These are phyloP conservation scores for Parauchenoglanis ngamensis DNA, from an alignment of 2,797 vertebrate species.

Conservation along the genomic window DNA sequence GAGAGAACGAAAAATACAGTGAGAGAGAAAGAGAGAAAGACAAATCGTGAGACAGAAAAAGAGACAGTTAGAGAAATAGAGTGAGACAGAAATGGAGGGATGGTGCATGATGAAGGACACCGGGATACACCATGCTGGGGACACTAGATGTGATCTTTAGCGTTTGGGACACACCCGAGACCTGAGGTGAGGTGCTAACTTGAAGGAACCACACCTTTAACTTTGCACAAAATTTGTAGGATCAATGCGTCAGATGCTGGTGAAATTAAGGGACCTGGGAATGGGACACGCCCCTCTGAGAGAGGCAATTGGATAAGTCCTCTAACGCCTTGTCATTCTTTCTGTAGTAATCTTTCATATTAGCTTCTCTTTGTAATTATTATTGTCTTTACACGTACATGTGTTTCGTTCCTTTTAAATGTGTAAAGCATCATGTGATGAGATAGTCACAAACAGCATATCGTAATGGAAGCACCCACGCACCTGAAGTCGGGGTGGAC, in stretches of 20 bases:
- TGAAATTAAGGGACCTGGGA: not conserved
- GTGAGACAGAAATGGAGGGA: too few species aligned
- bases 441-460: not conserved
- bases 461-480: not conserved
- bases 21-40: too few species aligned
- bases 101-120: not conserved
- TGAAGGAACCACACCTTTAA: not conserved
- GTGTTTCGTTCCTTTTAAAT: slow-evolving; percentile 2
- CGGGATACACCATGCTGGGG: not conserved
- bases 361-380: slow-evolving; percentile 12
- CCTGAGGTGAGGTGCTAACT: not conserved
- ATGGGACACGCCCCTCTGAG: not conserved
- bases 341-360: not conserved
- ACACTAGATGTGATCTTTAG: not conserved
- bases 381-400: slow-evolving; percentile 17
- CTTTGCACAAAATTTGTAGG: not conserved
- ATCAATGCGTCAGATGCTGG: not conserved
- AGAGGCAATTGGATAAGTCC: not conserved
- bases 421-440: not conserved
- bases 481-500: not conserved
- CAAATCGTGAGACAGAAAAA: too few species aligned
- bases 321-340: not conserved
- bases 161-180: not conserved
- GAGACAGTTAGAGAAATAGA: too few species aligned
- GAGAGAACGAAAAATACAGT: too few species aligned